Conservation (phyloP, 2,113 vertebrate genomes). For the Platysteira castanea region DNA sequence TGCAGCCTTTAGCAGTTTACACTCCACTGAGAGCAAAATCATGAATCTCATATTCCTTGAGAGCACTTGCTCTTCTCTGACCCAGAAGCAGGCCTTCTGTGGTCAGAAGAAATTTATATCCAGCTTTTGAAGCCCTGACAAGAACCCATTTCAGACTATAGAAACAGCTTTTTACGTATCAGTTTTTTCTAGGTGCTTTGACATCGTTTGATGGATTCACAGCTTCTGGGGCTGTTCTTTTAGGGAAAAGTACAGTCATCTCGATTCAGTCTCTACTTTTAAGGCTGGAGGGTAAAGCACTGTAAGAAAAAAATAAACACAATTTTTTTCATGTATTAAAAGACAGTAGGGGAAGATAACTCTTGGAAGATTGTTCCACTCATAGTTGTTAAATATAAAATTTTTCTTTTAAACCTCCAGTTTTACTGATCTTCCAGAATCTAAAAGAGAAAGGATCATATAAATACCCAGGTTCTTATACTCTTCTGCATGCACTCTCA, state of each 20-base stretch:
- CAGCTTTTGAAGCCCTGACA: background rate
- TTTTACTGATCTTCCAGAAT: background rate
- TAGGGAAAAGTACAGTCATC: background rate
- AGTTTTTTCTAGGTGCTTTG: background rate
- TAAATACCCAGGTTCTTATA: background rate
- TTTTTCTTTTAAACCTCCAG: background rate
- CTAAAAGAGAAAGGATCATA: background rate
- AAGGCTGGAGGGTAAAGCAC: background rate
- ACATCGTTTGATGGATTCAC: background rate
- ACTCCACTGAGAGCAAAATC: background rate
- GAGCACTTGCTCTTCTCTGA: background rate
- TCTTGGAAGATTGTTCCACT: background rate
- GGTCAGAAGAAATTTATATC: conserved; percentile 9
- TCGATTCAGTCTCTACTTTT: background rate
- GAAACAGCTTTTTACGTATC: background rate
- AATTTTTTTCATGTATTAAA: background rate
- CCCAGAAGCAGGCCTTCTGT: background rate
- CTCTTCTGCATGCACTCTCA: background rate
- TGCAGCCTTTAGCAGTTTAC: background rate
- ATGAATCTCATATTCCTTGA: background rate
- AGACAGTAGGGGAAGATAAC: background rate
- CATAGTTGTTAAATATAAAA: background rate
- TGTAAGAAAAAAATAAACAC: background rate
- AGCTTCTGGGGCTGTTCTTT: background rate
- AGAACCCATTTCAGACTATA: background rate